A percentile compares a stretch with the other conserved stretches of the same genome.
Evolutionary conservation across 2,113 vertebrate genomes (phyloP).

Genomic region (Progne subis): DNA sequence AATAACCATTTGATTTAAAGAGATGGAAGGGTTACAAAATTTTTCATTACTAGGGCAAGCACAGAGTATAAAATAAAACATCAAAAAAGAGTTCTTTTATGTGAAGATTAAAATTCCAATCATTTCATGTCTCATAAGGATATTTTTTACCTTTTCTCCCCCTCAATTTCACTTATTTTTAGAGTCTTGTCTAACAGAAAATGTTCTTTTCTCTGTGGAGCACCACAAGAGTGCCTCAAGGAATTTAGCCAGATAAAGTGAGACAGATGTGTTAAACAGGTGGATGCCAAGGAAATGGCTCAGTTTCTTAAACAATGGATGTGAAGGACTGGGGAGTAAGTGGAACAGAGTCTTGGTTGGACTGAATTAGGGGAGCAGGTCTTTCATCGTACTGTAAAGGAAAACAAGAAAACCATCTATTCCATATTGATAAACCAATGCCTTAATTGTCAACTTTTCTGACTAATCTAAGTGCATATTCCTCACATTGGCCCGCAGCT

Average conservation of each 20-base stretch:
- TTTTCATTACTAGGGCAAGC: neutral
- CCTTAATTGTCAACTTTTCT: neutral
- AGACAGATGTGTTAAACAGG: conserved; percentile 29
- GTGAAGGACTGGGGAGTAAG: neutral
- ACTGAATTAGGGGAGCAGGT: neutral
- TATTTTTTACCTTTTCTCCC: neutral
- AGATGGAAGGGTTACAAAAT: neutral
- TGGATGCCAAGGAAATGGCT: neutral
- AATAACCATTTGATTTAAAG: neutral
- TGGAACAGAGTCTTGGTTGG: neutral
- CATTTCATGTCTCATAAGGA: neutral
- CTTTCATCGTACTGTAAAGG: neutral
- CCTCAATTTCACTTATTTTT: neutral
- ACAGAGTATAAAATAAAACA: neutral
- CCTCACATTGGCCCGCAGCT: neutral
- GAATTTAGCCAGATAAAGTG: neutral
- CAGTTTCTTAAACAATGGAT: neutral
- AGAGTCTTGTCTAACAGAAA: neutral
- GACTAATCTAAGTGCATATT: neutral
- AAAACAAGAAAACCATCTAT: neutral
- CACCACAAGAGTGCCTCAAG: neutral
- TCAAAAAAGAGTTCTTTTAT: neutral
- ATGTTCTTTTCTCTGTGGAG: conserved; percentile 17
- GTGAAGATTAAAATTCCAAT: neutral
- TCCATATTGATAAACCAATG: neutral